Conservation (phyloP, 1,140 invertebrate species). For the Tetramorium alpestre region DNA sequence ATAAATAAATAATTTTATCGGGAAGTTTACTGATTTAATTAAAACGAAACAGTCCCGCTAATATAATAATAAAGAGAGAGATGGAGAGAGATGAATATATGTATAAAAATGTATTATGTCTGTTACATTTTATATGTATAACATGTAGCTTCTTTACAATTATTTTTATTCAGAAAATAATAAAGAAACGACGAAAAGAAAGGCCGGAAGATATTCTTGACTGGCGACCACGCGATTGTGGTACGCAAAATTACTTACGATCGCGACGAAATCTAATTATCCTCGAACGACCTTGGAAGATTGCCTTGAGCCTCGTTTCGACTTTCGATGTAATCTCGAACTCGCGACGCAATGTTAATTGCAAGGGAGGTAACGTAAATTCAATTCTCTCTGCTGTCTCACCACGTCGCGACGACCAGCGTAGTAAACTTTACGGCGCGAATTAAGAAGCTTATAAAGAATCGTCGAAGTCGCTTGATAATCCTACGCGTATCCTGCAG, state of each 20-base stretch:
- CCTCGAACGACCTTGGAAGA: conserved; percentile 65
- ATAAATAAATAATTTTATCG: conserved; percentile 2
- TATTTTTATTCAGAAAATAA: background rate
- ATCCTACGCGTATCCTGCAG: conserved; percentile 37
- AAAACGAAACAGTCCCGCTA: background rate
- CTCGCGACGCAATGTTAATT: conserved; percentile 69
- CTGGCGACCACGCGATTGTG: background rate
- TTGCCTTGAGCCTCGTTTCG: conserved; percentile 22
- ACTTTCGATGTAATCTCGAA: conserved; percentile 62
- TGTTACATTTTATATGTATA: background rate
- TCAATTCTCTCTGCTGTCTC: conserved; percentile 62
- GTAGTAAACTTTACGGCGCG: conserved; percentile 63
- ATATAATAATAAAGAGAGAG: background rate
- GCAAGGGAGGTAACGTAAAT: conserved; percentile 66
- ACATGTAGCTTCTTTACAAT: background rate
- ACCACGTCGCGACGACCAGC: conserved; percentile 13
- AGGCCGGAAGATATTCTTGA: conserved; percentile 14
- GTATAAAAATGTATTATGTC: too few relatives aligned
- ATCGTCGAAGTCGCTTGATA: conserved; percentile 55
- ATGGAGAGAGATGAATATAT: too few relatives aligned
- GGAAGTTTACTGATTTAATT: background rate
- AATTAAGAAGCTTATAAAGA: conserved; percentile 70
- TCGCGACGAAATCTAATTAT: conserved; percentile 66
- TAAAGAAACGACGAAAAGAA: background rate
- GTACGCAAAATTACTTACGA: conserved; percentile 43